Evolutionary conservation across 1,140 invertebrate genomes (phyloP), one percentile per base, ranked within the genome.

Genomic region (Pentalonia nigronervosa): DNA sequence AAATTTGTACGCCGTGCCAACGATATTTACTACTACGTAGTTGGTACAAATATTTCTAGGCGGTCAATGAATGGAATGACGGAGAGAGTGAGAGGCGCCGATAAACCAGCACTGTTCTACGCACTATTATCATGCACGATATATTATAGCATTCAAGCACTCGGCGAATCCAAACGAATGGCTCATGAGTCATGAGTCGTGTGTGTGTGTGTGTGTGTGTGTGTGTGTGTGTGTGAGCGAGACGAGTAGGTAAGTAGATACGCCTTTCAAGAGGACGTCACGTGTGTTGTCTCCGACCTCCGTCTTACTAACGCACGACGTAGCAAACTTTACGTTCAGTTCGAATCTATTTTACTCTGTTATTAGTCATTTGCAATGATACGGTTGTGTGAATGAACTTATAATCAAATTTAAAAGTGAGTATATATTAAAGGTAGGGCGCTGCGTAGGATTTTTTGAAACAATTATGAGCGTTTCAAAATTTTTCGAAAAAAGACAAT

Each of bases 1-100:
- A 48, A 48, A 50, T 30, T 76, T 47, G 60, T 91, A 34, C 90
- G 60, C 9, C 90, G 60, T 34, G 30, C n/a, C 60, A 91, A 41
- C 45, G 41, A 30, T 30, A n/a, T 47, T 67, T 47, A 67, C 56
- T 91, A 91, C 90, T 48, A 91, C 90, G 90, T 53, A 53, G 90
- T 91, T 36, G 30, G 89, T 76, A 53, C 23, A 83, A 41, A 76
- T 81, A 91, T 89, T 87, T 93, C 36, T 90, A 41, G 34, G 56
- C 89, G 87, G 56, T 67, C 60, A 56, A 84, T 56, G 76, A 91
- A 90, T 90, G 48, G 76, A 91, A 34, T 14, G 56, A 76, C 50
- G 47, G 87, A 76, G 60, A 76, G 60, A 76, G 60, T n/a, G 30
- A 76, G 60, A 76, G 30, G 60, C n/a, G 50, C 50, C 50, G 21